Evolutionary conservation across 2,797 vertebrate genomes (phyloP), one percentile per base, ranked within the genome.

Genomic region (Garrulus glandarius): DNA sequence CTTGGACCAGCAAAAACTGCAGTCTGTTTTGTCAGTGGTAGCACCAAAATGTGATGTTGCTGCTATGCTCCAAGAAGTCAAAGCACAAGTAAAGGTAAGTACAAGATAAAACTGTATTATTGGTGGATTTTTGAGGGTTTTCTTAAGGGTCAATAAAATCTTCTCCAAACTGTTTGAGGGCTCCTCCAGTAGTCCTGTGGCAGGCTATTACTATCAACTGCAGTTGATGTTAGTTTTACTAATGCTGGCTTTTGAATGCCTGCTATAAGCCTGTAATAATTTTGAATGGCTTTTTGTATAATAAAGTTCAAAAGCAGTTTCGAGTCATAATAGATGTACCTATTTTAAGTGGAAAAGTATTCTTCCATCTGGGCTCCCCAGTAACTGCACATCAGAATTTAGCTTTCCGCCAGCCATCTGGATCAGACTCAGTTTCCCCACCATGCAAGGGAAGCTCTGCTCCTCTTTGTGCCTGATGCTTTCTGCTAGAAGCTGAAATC

Each of bases 11-110:
- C 97, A 98, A 84, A 98, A 98, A 94, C 89, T 99, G 65, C 98
- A 99, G 56, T 97, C 97, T 19, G 89, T 98, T 91, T 97, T 99
- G 84, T 98, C 97, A 68, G 98, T 97, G 5, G 93, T 97, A 50
- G 95, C 96, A 49, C 95, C 97, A 21, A 98, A 98, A 90, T 97
- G 97, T 17, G 97, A 98, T 6, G 29, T 98, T 94, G 89, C 81
- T 36, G 91, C 97, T 64, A 97, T 99, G 91, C 98, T 99, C 34
- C 98, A 98, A 87, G 98, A 99, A 85, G 95, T 97, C 36, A 98
- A 98, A 96, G 92, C 96, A 93, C 97, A 98, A 95, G 98, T 98
- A 77, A 98, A 99, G 99, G 99, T 99, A 98, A 98, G 97, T 92
- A 15, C 15, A 78, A 71, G 34, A 90, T 63, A 55, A 72, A 90